Conservation (phyloP, 1,140 invertebrate genomes). For the Rhynchophorus ferrugineus region DNA sequence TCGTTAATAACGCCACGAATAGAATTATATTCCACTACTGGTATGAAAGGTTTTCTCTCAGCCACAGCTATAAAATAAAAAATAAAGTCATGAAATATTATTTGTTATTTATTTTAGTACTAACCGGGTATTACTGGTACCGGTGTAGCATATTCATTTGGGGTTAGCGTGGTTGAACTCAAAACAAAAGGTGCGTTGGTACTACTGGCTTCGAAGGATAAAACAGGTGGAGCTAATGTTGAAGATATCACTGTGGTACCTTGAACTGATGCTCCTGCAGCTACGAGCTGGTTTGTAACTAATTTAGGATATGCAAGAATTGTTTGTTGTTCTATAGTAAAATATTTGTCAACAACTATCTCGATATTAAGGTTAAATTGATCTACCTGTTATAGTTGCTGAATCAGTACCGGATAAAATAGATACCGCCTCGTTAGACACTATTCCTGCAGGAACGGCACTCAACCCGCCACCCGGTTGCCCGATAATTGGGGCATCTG, state of each 20-base stretch:
- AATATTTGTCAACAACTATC: not conserved
- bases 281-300: no score
- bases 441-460: not conserved
- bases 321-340: not conserved
- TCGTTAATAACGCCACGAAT: not conserved
- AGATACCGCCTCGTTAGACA: not conserved
- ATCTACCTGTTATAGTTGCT: not conserved
- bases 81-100: no score
- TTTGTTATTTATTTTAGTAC: no score
- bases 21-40: not conserved
- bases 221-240: no score
- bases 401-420: not conserved
- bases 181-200: no score
- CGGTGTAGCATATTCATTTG: no score
- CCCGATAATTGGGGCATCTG: constrained; percentile 2
- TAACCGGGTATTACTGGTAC: no score
- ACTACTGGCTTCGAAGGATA: no score
- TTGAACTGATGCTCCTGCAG: no score
- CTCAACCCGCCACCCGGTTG: not conserved
- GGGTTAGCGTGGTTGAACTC: no score
- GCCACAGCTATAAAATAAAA: not conserved
- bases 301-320: constrained; percentile 1
- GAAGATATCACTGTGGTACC: no score
- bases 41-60: not conserved
- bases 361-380: no score